phyloP scores from a whole-genome alignment of 2,888 invertebrate genomes.

The Alviniconcha strummeri region DNA sequence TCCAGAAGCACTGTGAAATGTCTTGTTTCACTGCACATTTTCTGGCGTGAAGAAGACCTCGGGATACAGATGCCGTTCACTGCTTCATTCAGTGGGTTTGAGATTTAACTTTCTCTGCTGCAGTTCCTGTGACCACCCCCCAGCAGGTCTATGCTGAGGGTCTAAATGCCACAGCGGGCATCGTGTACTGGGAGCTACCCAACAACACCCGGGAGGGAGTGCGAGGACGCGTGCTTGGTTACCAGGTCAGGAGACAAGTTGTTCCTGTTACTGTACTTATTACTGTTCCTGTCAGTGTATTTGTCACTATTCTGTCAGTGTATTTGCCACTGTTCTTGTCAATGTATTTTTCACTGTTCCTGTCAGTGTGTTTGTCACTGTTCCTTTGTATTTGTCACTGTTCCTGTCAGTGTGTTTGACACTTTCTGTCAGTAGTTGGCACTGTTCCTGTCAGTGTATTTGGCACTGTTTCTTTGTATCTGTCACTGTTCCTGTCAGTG shows the following conservation, averaged over 20 bases:
- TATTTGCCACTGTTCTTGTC: not conserved
- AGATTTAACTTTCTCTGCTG: too few relatives aligned
- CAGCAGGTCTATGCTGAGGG: slow-evolving; percentile 86
- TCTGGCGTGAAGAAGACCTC: too few relatives aligned
- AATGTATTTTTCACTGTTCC: not conserved
- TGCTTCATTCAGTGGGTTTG: too few relatives aligned
- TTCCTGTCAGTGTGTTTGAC: slow-evolving; percentile 80
- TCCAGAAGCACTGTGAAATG: too few relatives aligned
- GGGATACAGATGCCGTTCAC: too few relatives aligned
- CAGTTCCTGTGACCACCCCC: slow-evolving; percentile 82
- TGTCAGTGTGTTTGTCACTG: not conserved
- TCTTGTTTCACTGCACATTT: too few relatives aligned
- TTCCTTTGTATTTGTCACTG: not conserved
- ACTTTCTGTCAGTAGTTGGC: not conserved
- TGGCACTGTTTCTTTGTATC: not conserved
- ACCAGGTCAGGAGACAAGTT: slow-evolving; percentile 78
- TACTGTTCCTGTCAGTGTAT: not conserved
- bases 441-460: slow-evolving; percentile 72
- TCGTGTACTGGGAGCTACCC: slow-evolving; percentile 93
- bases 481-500: not conserved
- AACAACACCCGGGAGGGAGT: slow-evolving; percentile 88
- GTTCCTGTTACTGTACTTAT: not conserved
- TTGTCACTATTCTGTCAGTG: not conserved
- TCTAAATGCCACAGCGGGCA: slow-evolving; percentile 93
- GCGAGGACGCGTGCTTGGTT: slow-evolving; percentile 92